phyloP scores from a whole-genome alignment of 2,113 vertebrate species.

The Takifugu bimaculatus region DNA sequence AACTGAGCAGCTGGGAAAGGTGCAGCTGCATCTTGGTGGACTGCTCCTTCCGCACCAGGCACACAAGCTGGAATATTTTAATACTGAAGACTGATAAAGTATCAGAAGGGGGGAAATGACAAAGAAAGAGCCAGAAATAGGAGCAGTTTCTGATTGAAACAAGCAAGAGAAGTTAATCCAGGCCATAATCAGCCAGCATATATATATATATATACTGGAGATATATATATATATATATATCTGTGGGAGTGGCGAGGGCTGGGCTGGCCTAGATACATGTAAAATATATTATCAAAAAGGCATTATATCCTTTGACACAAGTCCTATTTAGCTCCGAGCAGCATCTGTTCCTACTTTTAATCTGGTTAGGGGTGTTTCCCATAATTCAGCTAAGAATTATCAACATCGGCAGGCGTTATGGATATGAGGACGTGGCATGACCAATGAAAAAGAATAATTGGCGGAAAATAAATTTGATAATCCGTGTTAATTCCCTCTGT shows the following conservation, averaged over 20 bases:
- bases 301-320: constrained; percentile 66
- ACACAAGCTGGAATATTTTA: constrained; percentile 1
- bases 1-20: constrained; percentile 2
- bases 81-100: no score
- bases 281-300: constrained; percentile 59
- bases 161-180: constrained; percentile 55
- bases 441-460: constrained; percentile 39
- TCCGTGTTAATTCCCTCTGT: constrained; percentile 40
- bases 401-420: constrained; percentile 45
- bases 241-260: constrained; percentile 67
- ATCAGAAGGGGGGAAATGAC: neutral
- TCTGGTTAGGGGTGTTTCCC: constrained; percentile 65
- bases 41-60: constrained; percentile 16
- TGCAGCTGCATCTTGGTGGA: no score
- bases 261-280: constrained; percentile 70
- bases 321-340: constrained; percentile 62
- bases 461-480: constrained; percentile 48
- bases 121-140: constrained; percentile 43
- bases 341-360: constrained; percentile 72
- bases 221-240: constrained; percentile 8
- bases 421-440: constrained; percentile 33
- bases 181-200: constrained; percentile 61
- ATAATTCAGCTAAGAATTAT: constrained; percentile 56
- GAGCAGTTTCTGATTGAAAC: constrained; percentile 47
- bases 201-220: constrained; percentile 30